Evolutionary conservation across 2,113 vertebrate species (phyloP).

Genomic region (Suncus etruscus): DNA sequence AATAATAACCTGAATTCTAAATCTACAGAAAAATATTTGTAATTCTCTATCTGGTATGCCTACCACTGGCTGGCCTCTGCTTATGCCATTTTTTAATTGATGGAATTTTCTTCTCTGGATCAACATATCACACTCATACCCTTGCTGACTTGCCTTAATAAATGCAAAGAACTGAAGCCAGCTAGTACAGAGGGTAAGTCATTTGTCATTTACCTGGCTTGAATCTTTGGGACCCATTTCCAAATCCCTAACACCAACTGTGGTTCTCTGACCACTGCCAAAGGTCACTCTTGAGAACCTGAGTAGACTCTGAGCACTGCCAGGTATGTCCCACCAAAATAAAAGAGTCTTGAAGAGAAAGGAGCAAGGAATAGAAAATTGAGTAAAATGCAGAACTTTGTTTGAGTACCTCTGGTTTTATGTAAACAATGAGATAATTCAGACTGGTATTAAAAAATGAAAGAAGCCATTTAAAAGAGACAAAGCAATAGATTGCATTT

Average conservation of each 20-base stretch:
- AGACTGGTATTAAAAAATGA: background rate
- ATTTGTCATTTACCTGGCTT: too few species aligned
- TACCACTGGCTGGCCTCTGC: background rate
- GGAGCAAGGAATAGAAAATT: too few species aligned
- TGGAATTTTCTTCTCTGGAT: background rate
- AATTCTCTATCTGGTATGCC: background rate
- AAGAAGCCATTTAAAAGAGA: background rate
- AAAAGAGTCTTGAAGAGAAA: background rate
- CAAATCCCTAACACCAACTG: too few species aligned
- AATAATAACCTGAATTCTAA: conserved; percentile 33
- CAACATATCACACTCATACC: background rate
- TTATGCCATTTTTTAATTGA: background rate
- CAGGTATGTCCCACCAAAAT: too few species aligned
- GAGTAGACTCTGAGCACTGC: too few species aligned
- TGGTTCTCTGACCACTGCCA: too few species aligned
- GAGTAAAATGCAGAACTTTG: background rate
- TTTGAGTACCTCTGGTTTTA: background rate
- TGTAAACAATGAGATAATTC: background rate
- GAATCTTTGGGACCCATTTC: too few species aligned
- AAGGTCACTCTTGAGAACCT: too few species aligned
- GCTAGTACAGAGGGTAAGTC: too few species aligned
- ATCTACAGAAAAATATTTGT: background rate
- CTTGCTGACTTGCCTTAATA: conserved; percentile 3
- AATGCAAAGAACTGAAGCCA: background rate
- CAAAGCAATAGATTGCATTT: background rate